Evolutionary conservation across 1,140 invertebrate genomes (phyloP).

Genomic region (Brachionus plicatilis): DNA sequence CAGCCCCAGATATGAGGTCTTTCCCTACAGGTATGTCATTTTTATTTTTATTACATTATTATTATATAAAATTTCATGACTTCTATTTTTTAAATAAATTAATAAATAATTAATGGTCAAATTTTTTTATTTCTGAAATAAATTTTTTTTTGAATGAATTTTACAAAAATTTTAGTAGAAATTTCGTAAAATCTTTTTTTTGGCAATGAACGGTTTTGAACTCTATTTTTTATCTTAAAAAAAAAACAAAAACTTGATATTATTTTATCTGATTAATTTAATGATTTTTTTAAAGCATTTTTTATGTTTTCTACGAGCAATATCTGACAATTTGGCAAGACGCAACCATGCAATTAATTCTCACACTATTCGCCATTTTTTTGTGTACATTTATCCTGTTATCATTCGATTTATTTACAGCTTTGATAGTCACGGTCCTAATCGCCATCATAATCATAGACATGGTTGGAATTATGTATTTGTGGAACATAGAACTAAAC

Average conservation of each 20-base stretch:
- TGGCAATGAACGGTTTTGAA: no score
- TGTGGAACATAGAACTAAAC: slow-evolving; percentile 80
- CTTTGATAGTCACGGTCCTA: slow-evolving; percentile 63
- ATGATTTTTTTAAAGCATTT: slow-evolving; percentile 60
- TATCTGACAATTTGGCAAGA: slow-evolving; percentile 80
- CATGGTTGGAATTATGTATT: slow-evolving; percentile 81
- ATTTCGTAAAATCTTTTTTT: no score
- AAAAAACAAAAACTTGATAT: no score
- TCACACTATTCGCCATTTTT: slow-evolving; percentile 73
- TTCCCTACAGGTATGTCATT: slow-evolving; percentile 66
- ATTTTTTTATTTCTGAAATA: no score
- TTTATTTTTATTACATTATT: no score
- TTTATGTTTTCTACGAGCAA: slow-evolving; percentile 90
- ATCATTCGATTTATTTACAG: slow-evolving; percentile 73
- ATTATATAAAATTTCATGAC: no score
- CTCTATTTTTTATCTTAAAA: background rate
- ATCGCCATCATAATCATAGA: slow-evolving; percentile 71
- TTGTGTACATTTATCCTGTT: slow-evolving; percentile 72
- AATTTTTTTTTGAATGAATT: no score
- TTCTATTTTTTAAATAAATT: no score
- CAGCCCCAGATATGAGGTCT: slow-evolving; percentile 60
- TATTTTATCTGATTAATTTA: background rate
- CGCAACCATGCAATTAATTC: slow-evolving; percentile 66
- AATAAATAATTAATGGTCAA: no score
- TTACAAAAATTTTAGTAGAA: no score